Percentiles rank a stretch among this genome's conserved stretches.
These are phyloP conservation scores for Poeciliopsis retropinna DNA, from an alignment of 2,113 vertebrate species.

Conservation along the genomic window DNA sequence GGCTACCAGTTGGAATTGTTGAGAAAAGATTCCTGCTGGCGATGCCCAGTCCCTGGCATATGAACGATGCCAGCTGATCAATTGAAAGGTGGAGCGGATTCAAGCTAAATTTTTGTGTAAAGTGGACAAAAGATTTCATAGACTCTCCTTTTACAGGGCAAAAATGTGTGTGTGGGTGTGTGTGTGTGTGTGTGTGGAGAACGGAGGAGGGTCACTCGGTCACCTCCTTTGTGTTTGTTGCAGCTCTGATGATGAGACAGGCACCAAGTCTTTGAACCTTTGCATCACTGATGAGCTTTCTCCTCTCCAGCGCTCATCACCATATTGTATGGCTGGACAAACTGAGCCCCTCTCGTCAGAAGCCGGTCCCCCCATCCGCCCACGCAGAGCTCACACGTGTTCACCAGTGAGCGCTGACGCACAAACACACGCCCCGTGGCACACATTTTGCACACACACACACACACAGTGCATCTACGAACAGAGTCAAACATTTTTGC, in stretches of 20 bases:
- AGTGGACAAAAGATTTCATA: neutral
- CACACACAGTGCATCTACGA: neutral
- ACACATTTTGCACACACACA: constrained; percentile 19
- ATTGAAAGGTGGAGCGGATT: neutral
- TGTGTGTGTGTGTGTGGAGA: constrained; percentile 13
- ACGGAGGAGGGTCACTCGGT: constrained; percentile 58
- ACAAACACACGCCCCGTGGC: constrained; percentile 8
- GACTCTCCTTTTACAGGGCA: neutral
- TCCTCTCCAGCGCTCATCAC: constrained; percentile 65
- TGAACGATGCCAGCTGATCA: neutral
- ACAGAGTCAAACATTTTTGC: constrained; percentile 4
- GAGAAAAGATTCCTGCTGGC: neutral
- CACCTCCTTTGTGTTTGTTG: constrained; percentile 65
- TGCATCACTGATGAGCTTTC: constrained; percentile 72
- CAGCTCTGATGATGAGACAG: constrained; percentile 74
- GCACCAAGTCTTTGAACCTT: constrained; percentile 74
- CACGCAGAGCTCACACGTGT: constrained; percentile 48
- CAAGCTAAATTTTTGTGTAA: constrained; percentile 1
- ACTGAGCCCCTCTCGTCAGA: constrained; percentile 49
- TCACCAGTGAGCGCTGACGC: constrained; percentile 37
- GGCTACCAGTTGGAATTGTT: constrained; percentile 6
- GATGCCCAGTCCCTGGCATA: neutral
- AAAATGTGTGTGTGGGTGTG: constrained; percentile 31
- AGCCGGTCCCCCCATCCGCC: constrained; percentile 40
- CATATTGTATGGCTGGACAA: constrained; percentile 67